These are phyloP conservation scores for Danio jaintianensis DNA, from an alignment of 2,797 vertebrate species.

Conservation along the genomic window DNA sequence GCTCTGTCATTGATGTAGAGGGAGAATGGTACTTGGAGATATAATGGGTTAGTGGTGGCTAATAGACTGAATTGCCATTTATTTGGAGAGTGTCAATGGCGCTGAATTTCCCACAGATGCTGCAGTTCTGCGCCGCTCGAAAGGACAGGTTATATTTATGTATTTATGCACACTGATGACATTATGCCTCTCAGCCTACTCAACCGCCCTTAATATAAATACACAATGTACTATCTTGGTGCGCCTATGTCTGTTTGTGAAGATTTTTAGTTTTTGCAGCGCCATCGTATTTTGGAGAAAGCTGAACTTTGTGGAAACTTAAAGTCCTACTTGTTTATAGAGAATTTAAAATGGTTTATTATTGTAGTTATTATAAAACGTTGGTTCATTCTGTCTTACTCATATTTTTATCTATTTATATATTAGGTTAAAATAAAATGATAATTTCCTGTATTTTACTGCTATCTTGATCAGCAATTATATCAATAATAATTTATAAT, in stretches of 20 bases:
- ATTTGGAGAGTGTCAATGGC: slow-evolving; percentile 64
- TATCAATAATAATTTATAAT: neutral
- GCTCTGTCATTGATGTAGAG: slow-evolving; percentile 60
- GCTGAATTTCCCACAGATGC: slow-evolving; percentile 61
- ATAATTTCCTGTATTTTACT: neutral
- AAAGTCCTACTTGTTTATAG: neutral
- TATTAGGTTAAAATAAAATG: neutral
- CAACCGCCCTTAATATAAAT: neutral
- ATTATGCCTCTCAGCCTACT: neutral
- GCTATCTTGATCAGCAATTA: neutral
- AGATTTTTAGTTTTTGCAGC: neutral
- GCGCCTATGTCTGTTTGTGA: neutral
- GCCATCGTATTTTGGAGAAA: neutral
- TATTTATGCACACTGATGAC: slow-evolving; percentile 31
- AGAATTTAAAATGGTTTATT: neutral
- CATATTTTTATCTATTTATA: neutral
- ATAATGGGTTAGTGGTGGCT: slow-evolving; percentile 62
- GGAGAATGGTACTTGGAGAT: slow-evolving; percentile 61
- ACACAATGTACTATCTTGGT: neutral
- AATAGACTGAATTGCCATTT: slow-evolving; percentile 66
- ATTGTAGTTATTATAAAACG: neutral
- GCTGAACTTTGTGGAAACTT: neutral
- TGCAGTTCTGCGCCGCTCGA: slow-evolving; percentile 36
- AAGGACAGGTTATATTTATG: slow-evolving; percentile 24
- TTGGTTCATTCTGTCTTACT: neutral